phyloP scores from a whole-genome alignment of 2,797 vertebrate species.

The Lepilemur ruficaudatus region DNA sequence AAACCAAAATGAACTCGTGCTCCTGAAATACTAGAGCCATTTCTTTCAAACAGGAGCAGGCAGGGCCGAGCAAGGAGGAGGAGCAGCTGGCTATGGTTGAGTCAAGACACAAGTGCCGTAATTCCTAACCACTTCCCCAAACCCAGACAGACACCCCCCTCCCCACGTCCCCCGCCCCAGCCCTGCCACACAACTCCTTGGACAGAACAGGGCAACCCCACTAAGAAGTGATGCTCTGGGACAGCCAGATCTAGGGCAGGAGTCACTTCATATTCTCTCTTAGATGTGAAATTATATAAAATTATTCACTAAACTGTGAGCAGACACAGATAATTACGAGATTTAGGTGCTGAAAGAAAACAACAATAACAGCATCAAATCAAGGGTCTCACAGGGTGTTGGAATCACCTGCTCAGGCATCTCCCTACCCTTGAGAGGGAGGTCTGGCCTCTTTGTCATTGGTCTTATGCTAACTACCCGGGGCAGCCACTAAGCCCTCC shows the following conservation, averaged over 20 bases:
- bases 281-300: background rate
- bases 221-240: background rate
- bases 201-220: background rate
- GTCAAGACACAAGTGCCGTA: background rate
- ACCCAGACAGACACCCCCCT: background rate
- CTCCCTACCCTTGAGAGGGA: background rate
- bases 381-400: background rate
- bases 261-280: background rate
- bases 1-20: conserved; percentile 47
- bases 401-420: too few relatives aligned
- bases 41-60: conserved; percentile 9
- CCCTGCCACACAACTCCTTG: background rate
- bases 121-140: background rate
- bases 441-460: background rate
- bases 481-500: background rate
- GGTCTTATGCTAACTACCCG: background rate
- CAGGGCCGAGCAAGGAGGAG: background rate
- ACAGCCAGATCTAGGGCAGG: background rate
- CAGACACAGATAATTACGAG: background rate
- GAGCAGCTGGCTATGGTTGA: background rate
- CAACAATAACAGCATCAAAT: background rate
- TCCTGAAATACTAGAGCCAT: background rate
- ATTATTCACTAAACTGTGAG: background rate
- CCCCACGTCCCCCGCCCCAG: accelerated
- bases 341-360: conserved; percentile 10